These are phyloP conservation scores for Mayetiola destructor DNA, from an alignment of 2,888 invertebrate species.

Conservation along the genomic window DNA sequence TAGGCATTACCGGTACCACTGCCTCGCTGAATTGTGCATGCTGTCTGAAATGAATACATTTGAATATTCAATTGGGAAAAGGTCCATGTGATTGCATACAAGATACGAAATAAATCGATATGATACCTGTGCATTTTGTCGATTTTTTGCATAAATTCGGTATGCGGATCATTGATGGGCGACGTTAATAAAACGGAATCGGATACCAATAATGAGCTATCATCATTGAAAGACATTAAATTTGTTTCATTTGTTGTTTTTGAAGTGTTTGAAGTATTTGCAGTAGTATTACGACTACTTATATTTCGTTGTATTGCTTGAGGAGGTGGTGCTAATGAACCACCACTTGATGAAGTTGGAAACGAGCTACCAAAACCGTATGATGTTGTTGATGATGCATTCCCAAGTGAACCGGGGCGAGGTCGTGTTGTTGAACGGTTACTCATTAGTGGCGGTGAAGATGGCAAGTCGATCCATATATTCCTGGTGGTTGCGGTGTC, in stretches of 20 bases:
- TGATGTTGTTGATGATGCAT: slow-evolving; percentile 30
- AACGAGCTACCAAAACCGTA: background rate
- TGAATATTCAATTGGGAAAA: too few relatives aligned
- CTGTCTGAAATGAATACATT: background rate
- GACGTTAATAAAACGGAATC: background rate
- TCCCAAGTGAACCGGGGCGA: slow-evolving; percentile 40
- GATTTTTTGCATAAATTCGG: slow-evolving; percentile 45
- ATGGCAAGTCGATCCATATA: too few relatives aligned
- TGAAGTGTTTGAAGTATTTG: too few relatives aligned
- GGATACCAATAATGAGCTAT: background rate
- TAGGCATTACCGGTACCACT: too few relatives aligned
- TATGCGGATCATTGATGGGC: slow-evolving; percentile 25
- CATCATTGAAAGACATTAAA: slow-evolving; percentile 49
- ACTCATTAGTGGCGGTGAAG: slow-evolving; percentile 27
- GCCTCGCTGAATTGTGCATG: slow-evolving; percentile 18
- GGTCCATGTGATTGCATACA: too few relatives aligned
- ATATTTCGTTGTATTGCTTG: slow-evolving; percentile 24
- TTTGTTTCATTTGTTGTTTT: slow-evolving; percentile 38
- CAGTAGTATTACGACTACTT: too few relatives aligned
- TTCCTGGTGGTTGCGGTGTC: too few relatives aligned
- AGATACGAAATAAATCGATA: too few relatives aligned
- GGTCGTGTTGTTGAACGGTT: slow-evolving; percentile 30
- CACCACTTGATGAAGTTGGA: slow-evolving; percentile 20
- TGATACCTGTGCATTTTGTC: slow-evolving; percentile 43
- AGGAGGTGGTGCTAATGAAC: slow-evolving; percentile 36